Evolutionary conservation across 2,888 invertebrate genomes (phyloP), one percentile per base, ranked within the genome.

Genomic region (Dicroscelio sp.): DNA sequence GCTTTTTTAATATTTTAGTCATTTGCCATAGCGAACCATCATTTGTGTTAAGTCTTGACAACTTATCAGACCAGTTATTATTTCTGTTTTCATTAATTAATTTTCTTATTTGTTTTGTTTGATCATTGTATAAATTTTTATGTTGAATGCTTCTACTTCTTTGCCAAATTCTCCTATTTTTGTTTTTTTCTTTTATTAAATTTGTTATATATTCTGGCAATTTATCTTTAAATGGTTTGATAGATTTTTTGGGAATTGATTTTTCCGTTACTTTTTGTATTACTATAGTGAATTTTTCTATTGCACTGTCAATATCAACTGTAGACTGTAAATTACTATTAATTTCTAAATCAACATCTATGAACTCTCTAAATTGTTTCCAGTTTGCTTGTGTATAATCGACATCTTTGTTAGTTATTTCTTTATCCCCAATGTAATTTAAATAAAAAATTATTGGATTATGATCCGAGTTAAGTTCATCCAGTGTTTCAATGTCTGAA

Each of bases 391-490:
- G 8, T 12, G 8, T 43, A 43, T 43, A 43, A 14, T 43, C 14
- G 14, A 14, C 8, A 12, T 43, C 14, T 43, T 43, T 43, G 43
- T 43, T 43, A 14, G 43, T 8, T 12, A 43, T 43, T 43, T 43
- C 10, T 12, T 43, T 14, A 14, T 43, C 14, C 14, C 14, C 14
- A 12, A 43, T 43, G 43, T 43, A n/a, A n/a, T n/a, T n/a, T n/a
- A n/a, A n/a, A n/a, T n/a, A n/a, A n/a, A n/a, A n/a, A n/a, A n/a
- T n/a, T n/a, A n/a, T 87, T 35, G 94, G 94, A 20, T 75, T 82
- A 38, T 95, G 94, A 73, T 95, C 94, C 0, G 94, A 95, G 33
- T 79, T 94, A 10, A 95, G 82, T 85, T 83, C 69, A 17, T 0
- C 25, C 0, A 82, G 38, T 2, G 23, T 94, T 93, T 23, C 92